A percentile compares a stretch with the other conserved stretches of the same genome.
Evolutionary conservation across 2,113 vertebrate genomes (phyloP).

Genomic region (Oenanthe melanoleuca): DNA sequence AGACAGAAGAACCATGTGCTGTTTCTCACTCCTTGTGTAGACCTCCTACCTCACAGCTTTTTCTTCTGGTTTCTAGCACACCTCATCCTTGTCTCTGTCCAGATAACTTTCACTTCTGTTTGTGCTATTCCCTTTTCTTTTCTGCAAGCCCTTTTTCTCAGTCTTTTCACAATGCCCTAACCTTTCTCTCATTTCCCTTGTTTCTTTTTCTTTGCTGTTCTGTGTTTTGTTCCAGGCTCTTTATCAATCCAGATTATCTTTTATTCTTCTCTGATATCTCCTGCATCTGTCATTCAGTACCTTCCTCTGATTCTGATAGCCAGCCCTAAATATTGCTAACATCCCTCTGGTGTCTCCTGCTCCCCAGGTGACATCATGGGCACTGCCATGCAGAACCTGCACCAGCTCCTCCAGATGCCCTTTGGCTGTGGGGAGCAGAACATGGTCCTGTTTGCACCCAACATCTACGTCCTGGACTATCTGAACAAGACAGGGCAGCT

Average conservation of each 20-base stretch:
- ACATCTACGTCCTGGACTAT: conserved; percentile 88
- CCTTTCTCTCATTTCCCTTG: neutral
- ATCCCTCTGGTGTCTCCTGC: neutral
- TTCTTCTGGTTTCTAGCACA: neutral
- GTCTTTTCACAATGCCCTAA: neutral
- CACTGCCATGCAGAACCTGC: conserved; percentile 81
- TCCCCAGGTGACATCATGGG: conserved; percentile 86
- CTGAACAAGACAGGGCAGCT: conserved; percentile 83
- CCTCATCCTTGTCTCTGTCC: neutral
- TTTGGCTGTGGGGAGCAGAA: conserved; percentile 93
- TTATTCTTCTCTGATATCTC: neutral
- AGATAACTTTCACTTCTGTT: neutral
- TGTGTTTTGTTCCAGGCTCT: neutral
- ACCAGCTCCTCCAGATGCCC: conserved; percentile 85
- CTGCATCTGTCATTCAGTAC: neutral
- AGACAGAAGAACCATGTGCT: neutral
- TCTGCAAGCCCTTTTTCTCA: neutral
- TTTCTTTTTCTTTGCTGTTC: neutral
- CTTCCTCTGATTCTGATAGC: neutral
- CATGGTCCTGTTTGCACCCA: conserved; percentile 86
- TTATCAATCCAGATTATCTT: neutral
- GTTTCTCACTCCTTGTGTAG: neutral
- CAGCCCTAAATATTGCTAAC: neutral
- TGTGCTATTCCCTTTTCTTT: neutral
- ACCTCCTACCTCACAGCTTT: neutral